Base-by-base conservation (phyloP, 2,797 vertebrate species). In the Perodicticus potto region DNA sequence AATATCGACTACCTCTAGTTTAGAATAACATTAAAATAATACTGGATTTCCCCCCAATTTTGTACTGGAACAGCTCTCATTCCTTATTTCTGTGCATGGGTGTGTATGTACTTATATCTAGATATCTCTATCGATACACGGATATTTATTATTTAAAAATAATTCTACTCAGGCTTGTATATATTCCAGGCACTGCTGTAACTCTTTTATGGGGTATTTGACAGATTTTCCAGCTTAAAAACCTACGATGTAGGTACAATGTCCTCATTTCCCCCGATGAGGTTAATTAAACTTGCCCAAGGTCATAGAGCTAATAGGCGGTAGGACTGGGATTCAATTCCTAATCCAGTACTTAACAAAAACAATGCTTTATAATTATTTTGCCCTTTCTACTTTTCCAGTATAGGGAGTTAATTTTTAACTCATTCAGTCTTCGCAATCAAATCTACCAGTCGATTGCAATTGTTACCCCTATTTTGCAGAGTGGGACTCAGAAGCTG, bases 231-330 rank as follows among this genome's bases (percentile, higher is more conserved):
- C 88, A 65, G 70, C 23, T 2, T 53, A n/a, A 17, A 4, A 74
- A 1, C 0, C 13, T 45, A 10, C 16, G 2, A 20, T 37, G 0
- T 29, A 69, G 13, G 32, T 29, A 37, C 4, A 29, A 0, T 34
- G 5, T 49, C 20, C 49, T 22, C n/a, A n/a, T n/a, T n/a, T n/a
- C n/a, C n/a, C n/a, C n/a, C n/a, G n/a, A n/a, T n/a, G n/a, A n/a
- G n/a, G n/a, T n/a, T 55, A 69, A 8, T 25, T 86, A 69, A 19
- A 23, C 49, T 81, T 88, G 43, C 61, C 32, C n/a, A 55, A 27
- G 19, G 55, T 53, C 40, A 23, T 11, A 49, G 23, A 57, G n/a
- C 22, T 61, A 53, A 6, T 20, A 49, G 67, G 3, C 13, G 1
- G 55, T n/a, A 65, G 40, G 45, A 12, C 7, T 76, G 11, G 32